Conservation (phyloP, 2,888 invertebrate species). For the Heteromyza rotundicornis region DNA sequence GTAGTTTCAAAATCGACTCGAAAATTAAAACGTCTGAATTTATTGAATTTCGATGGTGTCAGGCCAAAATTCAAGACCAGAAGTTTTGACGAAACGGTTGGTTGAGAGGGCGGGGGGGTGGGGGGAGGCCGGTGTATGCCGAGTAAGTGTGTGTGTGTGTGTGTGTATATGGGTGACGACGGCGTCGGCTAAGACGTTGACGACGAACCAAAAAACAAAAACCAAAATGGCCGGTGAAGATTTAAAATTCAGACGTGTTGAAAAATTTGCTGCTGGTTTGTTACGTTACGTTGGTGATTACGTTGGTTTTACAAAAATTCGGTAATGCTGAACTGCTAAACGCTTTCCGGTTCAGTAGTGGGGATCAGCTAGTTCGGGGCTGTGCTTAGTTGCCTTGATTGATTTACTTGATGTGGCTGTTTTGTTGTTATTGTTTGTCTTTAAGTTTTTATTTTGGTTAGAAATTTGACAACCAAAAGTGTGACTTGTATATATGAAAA, state of each 20-base stretch:
- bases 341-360: too few species aligned
- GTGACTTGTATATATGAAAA: not conserved
- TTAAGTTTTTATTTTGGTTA: not conserved
- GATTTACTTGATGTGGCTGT: slow-evolving; percentile 23
- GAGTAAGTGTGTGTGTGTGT: too few species aligned
- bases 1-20: slow-evolving; percentile 45
- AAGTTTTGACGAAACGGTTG: slow-evolving; percentile 20
- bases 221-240: slow-evolving; percentile 32
- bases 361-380: too few species aligned
- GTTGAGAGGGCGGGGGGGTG: too few species aligned
- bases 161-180: too few species aligned
- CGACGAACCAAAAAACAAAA: slow-evolving; percentile 23
- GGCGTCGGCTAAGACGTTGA: too few species aligned
- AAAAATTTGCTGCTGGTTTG: slow-evolving; percentile 8
- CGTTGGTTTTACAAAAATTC: not conserved
- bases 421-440: slow-evolving; percentile 17
- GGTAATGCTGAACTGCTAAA: not conserved
- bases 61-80: slow-evolving; percentile 36
- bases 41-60: slow-evolving; percentile 35
- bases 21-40: slow-evolving; percentile 55
- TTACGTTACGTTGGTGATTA: slow-evolving; percentile 20
- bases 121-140: too few species aligned
- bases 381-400: slow-evolving; percentile 25
- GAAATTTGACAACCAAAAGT: not conserved
- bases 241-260: slow-evolving; percentile 53